Evolutionary conservation across 2,113 vertebrate genomes (phyloP).

Genomic region (Pollimyrus isidori): DNA sequence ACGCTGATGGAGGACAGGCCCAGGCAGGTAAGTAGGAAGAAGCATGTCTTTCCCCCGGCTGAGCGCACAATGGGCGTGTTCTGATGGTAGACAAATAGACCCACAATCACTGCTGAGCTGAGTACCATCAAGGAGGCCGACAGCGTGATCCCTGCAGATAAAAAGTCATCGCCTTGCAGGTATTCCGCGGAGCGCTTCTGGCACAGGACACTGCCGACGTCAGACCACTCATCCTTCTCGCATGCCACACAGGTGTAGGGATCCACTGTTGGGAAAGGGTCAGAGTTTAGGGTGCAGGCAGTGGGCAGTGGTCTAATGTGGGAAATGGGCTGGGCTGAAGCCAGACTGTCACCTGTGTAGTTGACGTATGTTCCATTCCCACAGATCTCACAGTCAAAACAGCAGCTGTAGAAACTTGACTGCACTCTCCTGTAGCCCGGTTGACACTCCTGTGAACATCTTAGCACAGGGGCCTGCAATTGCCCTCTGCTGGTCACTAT

Average conservation of each 20-base stretch:
- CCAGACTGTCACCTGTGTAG: constrained; percentile 49
- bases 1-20: constrained; percentile 54
- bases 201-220: constrained; percentile 56
- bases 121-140: constrained; percentile 39
- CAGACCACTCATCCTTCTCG: constrained; percentile 61
- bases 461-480: constrained; percentile 37
- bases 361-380: constrained; percentile 61
- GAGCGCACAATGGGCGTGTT: constrained; percentile 74
- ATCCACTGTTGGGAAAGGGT: constrained; percentile 46
- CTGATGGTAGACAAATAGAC: constrained; percentile 59
- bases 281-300: background rate
- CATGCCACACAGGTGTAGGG: constrained; percentile 60
- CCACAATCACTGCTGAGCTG: constrained; percentile 38
- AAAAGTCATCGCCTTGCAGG: constrained; percentile 49
- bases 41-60: constrained; percentile 70
- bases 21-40: constrained; percentile 71
- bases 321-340: background rate
- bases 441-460: constrained; percentile 37
- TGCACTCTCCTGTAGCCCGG: constrained; percentile 24
- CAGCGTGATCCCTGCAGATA: constrained; percentile 50
- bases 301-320: background rate
- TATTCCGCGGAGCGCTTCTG: constrained; percentile 51
- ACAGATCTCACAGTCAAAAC: constrained; percentile 66
- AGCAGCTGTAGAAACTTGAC: constrained; percentile 53
- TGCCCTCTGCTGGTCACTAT: background rate